Evolutionary conservation across 2,888 invertebrate genomes (phyloP).

Genomic region (Hyppa rectilinea): DNA sequence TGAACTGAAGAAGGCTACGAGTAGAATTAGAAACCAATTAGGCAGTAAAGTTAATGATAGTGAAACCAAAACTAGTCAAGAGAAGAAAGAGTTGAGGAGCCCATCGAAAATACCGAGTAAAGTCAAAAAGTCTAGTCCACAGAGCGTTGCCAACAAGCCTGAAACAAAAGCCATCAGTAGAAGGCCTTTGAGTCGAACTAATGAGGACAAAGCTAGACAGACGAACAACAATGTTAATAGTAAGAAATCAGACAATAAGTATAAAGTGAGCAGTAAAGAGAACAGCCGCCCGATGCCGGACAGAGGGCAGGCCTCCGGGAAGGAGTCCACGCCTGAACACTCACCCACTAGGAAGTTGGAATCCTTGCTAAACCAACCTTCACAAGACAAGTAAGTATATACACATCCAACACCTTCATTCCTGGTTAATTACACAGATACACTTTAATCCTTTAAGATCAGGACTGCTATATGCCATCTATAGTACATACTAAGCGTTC

Average conservation of each 20-base stretch:
- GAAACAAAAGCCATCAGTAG: constrained; percentile 68
- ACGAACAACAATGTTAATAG: constrained; percentile 70
- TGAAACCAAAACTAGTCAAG: constrained; percentile 88
- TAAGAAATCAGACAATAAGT: constrained; percentile 74
- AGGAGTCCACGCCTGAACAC: constrained; percentile 92
- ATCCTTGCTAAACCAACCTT: constrained; percentile 62
- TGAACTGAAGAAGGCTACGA: constrained; percentile 89
- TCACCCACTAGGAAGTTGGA: constrained; percentile 87
- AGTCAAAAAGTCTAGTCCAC: constrained; percentile 89
- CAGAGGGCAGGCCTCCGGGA: constrained; percentile 91
- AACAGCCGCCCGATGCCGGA: constrained; percentile 82
- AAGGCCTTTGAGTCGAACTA: constrained; percentile 80
- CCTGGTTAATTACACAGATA: background rate
- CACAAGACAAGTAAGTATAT: constrained; percentile 79
- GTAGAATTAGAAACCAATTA: constrained; percentile 88
- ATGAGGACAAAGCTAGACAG: constrained; percentile 79
- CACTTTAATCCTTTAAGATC: too few relatives aligned
- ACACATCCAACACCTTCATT: background rate
- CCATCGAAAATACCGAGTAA: constrained; percentile 87
- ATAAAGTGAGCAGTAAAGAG: constrained; percentile 79
- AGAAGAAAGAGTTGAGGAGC: constrained; percentile 67
- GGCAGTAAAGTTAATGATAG: constrained; percentile 86
- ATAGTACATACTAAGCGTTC: background rate
- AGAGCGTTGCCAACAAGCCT: constrained; percentile 69
- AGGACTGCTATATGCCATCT: background rate